These are phyloP conservation scores for Psittacula cyanocephala DNA, from an alignment of 2,113 vertebrate genomes.

Conservation along the genomic window DNA sequence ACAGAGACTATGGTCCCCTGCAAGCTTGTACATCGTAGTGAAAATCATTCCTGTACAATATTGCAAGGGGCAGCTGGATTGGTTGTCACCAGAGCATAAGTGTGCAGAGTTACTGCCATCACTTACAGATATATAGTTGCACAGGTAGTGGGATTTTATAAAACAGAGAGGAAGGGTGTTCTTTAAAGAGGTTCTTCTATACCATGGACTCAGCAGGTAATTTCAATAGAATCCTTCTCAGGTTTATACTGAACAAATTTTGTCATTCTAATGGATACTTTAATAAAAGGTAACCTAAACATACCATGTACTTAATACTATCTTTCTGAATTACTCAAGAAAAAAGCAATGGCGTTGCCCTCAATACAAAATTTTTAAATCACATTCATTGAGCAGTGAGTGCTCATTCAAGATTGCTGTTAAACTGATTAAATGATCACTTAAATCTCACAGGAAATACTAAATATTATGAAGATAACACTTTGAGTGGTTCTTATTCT, in stretches of 20 bases:
- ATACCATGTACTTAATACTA: background rate
- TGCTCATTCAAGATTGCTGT: background rate
- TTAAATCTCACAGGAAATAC: conserved; percentile 4
- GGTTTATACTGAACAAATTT: background rate
- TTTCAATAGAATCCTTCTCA: background rate
- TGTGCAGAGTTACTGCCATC: background rate
- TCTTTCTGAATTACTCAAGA: background rate
- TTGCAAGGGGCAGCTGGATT: background rate
- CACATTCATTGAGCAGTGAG: background rate
- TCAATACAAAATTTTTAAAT: background rate
- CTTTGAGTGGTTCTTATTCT: background rate
- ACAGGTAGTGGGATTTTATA: background rate
- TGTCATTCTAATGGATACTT: background rate
- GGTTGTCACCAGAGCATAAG: background rate
- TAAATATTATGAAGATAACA: background rate
- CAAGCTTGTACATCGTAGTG: rapidly evolving
- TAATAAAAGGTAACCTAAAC: background rate
- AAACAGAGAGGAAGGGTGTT: background rate
- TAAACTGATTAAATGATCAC: background rate
- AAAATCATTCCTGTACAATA: background rate
- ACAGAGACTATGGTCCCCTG: background rate
- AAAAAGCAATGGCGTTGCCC: background rate
- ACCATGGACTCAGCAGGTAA: background rate
- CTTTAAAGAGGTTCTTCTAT: background rate
- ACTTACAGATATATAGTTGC: background rate